Base-by-base conservation (phyloP, 2,797 vertebrate genomes). In the Anas flavirostris region DNA sequence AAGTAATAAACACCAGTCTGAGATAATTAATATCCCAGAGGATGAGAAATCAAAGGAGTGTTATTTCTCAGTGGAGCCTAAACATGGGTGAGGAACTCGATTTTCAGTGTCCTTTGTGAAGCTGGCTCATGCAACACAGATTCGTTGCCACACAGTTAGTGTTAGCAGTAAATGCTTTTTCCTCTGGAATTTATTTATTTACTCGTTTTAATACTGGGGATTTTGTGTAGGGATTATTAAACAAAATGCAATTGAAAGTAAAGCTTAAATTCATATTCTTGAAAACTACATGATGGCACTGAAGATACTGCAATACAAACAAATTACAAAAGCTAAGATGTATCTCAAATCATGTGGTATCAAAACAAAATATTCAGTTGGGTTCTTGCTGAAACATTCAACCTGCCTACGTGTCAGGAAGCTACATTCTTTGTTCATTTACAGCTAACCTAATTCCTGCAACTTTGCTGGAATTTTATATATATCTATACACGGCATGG, bases 141-240 rank as follows among this genome's bases (percentile, higher is more conserved):
- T 43, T 50, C 0, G 0, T 8, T 67, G 69, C 58, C 66, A 16
- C 16, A 17, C 7, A 31, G 13, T 19, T 41, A 17, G 7, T 5
- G 18, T 62, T 33, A 62, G 26, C 19, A 62, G 79, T 31, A 86
- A 81, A 59, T 46, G 25, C 13, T 21, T 82, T 75, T 62, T 68
- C 67, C 31, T 76, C 50, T 46, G 41, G 50, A 50, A 85, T 41
- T 85, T 76, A 56, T 39, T 28, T 46, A 92, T 64, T 19, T 63
- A 8, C n/a, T 89, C 56, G 22, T 53, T 79, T 68, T 75, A 33
- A 58, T 48, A 37, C 31, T 73, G 48, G n/a, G 14, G 31, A 48
- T 50, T 83, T 75, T 82, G 12, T 37, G 29, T 11, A 46, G 16
- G 18, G 15, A 79, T 86, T 64, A 43, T 21, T 80, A 69, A 21